Conservation (phyloP, 2,113 vertebrate species). For the Phocoena sinus region DNA sequence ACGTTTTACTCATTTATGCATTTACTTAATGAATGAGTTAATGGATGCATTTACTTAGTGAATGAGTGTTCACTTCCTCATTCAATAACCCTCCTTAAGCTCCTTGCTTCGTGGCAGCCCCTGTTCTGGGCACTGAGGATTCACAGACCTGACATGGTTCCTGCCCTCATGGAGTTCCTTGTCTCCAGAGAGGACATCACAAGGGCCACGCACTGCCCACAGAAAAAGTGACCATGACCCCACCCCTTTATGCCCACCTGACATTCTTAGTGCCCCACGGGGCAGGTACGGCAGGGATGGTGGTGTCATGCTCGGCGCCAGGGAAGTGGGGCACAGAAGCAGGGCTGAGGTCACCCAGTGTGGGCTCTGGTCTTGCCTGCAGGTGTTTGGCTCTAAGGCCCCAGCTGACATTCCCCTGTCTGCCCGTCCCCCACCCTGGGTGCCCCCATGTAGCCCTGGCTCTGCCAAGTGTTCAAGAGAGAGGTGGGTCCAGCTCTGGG, state of each 20-base stretch:
- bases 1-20: fast-evolving
- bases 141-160: background rate
- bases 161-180: background rate
- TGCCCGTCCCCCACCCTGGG: background rate
- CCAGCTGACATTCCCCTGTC: background rate
- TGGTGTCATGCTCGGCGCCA: background rate
- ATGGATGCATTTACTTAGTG: background rate
- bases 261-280: background rate
- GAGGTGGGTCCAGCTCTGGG: slow-evolving; percentile 46
- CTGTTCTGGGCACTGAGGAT: background rate
- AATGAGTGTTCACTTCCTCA: fast-evolving
- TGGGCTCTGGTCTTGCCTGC: background rate
- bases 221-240: background rate
- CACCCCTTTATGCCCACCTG: no score
- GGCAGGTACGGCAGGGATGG: background rate
- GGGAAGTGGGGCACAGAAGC: background rate
- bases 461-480: slow-evolving; percentile 12
- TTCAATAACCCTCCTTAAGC: background rate
- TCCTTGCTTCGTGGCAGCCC: background rate
- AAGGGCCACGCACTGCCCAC: background rate
- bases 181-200: background rate
- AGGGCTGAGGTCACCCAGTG: background rate
- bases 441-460: background rate
- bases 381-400: background rate
- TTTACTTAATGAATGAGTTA: background rate